Conservation (phyloP, 2,113 vertebrate genomes). For the Catagonus wagneri region DNA sequence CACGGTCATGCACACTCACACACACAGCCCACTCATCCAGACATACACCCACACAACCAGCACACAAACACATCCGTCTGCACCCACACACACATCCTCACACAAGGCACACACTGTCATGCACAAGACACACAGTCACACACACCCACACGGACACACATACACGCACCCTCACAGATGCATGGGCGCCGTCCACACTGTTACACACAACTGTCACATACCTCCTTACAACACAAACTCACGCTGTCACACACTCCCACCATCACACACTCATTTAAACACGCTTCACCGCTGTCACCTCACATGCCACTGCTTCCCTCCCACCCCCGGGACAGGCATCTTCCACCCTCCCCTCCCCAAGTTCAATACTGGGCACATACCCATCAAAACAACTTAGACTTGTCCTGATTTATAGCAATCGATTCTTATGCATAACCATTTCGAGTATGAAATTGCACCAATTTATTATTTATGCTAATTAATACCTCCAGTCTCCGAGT, state of each 20-base stretch:
- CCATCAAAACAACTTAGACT: neutral
- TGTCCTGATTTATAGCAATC: neutral
- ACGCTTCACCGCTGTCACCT: neutral
- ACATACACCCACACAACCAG: neutral
- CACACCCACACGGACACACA: neutral
- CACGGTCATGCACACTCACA: neutral
- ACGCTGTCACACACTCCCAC: neutral
- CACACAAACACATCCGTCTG: neutral
- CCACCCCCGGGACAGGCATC: neutral
- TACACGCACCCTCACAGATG: too few relatives aligned
- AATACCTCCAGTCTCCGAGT: neutral
- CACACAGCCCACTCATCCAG: too few relatives aligned
- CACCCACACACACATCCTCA: neutral
- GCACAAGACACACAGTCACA: neutral
- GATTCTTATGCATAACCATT: neutral
- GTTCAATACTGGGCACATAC: neutral
- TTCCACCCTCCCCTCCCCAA: neutral
- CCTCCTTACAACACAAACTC: neutral
- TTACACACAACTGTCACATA: neutral
- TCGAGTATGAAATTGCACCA: neutral
- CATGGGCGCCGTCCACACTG: neutral
- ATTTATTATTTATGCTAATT: constrained; percentile 42
- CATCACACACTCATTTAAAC: neutral
- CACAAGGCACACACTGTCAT: neutral
- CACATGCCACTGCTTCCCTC: neutral